phyloP scores from a whole-genome alignment of 2,888 invertebrate genomes.

The Drosophila greeni region DNA sequence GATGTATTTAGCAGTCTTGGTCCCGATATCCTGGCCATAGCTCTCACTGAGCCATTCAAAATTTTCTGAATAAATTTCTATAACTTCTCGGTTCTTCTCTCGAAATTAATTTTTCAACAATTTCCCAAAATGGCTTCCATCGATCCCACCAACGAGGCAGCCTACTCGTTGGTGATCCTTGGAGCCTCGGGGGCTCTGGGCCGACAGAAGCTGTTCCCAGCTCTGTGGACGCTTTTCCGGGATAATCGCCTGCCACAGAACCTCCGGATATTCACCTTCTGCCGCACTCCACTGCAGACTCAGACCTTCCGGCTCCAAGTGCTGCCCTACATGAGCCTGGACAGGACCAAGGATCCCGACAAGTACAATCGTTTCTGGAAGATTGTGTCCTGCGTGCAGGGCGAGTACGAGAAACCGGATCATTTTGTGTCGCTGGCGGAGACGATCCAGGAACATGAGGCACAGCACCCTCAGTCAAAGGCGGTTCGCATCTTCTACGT shows the following conservation, averaged over 20 bases:
- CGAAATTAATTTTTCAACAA: conserved; percentile 7
- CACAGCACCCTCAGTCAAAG: conserved; percentile 33
- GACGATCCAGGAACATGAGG: conserved; percentile 51
- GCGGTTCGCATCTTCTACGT: conserved; percentile 64
- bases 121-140: conserved; percentile 43
- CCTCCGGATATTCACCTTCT: conserved; percentile 52
- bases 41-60: conserved; percentile 8
- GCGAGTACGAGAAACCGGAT: conserved; percentile 43
- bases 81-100: not conserved
- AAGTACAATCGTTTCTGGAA: conserved; percentile 61
- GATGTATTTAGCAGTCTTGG: too few species aligned
- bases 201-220: conserved; percentile 49
- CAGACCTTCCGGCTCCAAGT: conserved; percentile 41
- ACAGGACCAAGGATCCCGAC: conserved; percentile 41
- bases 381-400: conserved; percentile 47
- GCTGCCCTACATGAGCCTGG: conserved; percentile 52
- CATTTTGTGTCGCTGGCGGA: conserved; percentile 40
- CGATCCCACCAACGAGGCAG: conserved; percentile 53
- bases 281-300: conserved; percentile 45
- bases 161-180: conserved; percentile 58
- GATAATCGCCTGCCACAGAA: conserved; percentile 55
- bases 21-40: conserved; percentile 1
- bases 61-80: not conserved
- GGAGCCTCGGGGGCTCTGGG: conserved; percentile 57
- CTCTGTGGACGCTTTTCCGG: conserved; percentile 59